These are phyloP conservation scores for Trypoxylus dichotomus DNA, from an alignment of 1,140 invertebrate genomes.

Conservation along the genomic window DNA sequence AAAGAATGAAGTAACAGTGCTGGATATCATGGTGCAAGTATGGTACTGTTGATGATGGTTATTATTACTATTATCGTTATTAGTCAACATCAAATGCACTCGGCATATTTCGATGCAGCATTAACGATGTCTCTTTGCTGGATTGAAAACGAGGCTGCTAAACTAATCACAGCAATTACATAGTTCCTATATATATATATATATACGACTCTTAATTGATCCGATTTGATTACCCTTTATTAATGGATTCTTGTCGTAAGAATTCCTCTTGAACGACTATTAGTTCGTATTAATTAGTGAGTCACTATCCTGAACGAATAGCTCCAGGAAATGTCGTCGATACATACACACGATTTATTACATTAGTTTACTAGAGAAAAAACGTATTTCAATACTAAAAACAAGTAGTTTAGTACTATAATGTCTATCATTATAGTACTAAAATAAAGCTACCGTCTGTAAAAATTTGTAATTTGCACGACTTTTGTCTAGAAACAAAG, in stretches of 20 bases:
- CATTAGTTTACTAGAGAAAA: too few species aligned
- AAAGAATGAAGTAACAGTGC: constrained; percentile 20
- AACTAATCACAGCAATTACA: background rate
- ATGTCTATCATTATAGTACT: too few species aligned
- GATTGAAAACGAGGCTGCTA: background rate
- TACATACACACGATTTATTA: background rate
- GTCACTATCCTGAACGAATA: background rate
- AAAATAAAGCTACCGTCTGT: too few species aligned
- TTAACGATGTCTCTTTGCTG: too few species aligned
- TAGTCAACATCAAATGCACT: background rate
- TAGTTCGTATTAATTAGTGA: constrained; percentile 1
- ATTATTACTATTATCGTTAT: constrained; percentile 13
- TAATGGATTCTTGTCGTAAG: background rate
- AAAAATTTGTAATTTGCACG: too few species aligned
- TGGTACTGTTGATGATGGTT: background rate
- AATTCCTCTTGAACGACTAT: background rate
- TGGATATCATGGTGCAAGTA: background rate
- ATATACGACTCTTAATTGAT: background rate
- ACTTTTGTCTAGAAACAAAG: too few species aligned
- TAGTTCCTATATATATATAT: background rate
- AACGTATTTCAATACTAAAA: too few species aligned
- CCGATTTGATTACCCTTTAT: background rate
- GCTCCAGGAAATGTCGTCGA: background rate
- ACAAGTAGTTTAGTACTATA: too few species aligned
- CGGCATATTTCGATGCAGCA: background rate